Evolutionary conservation across 2,797 vertebrate species (phyloP).

Genomic region (Sebastes wilsoni): DNA sequence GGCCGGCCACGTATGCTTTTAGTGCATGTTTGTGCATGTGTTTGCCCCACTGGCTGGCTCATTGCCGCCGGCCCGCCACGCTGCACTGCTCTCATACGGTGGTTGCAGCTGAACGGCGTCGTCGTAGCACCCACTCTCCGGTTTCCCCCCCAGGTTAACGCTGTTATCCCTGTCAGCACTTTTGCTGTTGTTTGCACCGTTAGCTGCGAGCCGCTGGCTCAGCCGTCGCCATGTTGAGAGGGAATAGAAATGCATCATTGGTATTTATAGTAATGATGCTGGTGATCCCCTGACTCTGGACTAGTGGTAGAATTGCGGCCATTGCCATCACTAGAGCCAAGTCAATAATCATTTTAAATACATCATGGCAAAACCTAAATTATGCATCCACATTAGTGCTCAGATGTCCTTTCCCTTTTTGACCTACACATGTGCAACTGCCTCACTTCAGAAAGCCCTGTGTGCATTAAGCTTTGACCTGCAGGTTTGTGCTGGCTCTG

Average conservation of each 20-base stretch:
- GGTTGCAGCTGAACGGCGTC: too few species aligned
- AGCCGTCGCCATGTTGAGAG: too few species aligned
- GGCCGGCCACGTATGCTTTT: too few species aligned
- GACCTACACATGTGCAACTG: background rate
- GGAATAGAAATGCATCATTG: background rate
- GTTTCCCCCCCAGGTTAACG: too few species aligned
- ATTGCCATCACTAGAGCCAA: background rate
- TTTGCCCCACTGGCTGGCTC: too few species aligned
- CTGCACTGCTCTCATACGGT: too few species aligned
- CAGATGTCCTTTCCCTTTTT: background rate
- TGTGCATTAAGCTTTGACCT: constrained; percentile 35
- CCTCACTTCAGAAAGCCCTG: background rate
- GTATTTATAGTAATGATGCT: background rate
- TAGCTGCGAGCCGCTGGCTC: too few species aligned
- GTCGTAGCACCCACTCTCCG: too few species aligned
- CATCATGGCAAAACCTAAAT: background rate
- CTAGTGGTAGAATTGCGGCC: background rate
- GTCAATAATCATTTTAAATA: background rate
- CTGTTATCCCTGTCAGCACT: too few species aligned
- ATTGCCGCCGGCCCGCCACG: rapidly evolving
- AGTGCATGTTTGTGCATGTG: too few species aligned
- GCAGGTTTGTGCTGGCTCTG: constrained; percentile 35
- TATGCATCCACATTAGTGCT: background rate
- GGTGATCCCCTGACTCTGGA: background rate
- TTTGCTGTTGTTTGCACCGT: too few species aligned